Evolutionary conservation across 1,140 invertebrate species (phyloP), one percentile per base, ranked within the genome.

Genomic region (Brachionus manjavacas): DNA sequence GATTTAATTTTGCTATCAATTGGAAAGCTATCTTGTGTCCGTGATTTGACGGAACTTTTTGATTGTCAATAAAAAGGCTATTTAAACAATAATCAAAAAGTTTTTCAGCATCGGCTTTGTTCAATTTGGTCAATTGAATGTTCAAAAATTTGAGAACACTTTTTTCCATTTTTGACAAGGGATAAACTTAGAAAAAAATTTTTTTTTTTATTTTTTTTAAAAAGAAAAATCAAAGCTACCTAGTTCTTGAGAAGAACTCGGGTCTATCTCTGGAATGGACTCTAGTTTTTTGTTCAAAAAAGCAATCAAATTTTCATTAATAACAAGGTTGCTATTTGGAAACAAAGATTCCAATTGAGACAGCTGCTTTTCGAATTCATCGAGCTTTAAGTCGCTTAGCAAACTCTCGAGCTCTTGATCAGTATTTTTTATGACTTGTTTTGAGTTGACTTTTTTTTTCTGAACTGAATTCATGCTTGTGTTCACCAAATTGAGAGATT

Each of bases 91-190:
- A 76, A 11, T 49, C 72, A 76, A 76, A 76, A 8, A 76, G 25
- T 28, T 76, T 76, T n/a, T 76, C 72, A 11, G 72, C 43, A 49
- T 76, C 72, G 0, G 1, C 11, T 49, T 25, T 46, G 20, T 76
- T 76, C 20, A 76, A 25, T 76, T 76, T 76, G n/a, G 25, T 49
- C 20, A 76, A 76, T 49, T 46, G 16, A 23, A 20, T 20, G n/a
- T 76, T 76, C 41, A 76, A 76, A 76, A 49, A 76, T 76, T 76
- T 76, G 9, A 76, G 31, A 9, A 76, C 72, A 76, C n/a, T 76
- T 49, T 76, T 76, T 9, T 76, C 72, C 72, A 76, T 25, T n/a
- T 25, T 76, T 25, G 20, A 14, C 20, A 76, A 49, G 0, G 72
- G 72, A 25, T 49, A 76, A 49, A 12, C 70, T 74, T 41, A 23